Evolutionary conservation across 2,888 invertebrate species (phyloP), one percentile per base, ranked within the genome.

Genomic region (Gymnosoma rotundatum): DNA sequence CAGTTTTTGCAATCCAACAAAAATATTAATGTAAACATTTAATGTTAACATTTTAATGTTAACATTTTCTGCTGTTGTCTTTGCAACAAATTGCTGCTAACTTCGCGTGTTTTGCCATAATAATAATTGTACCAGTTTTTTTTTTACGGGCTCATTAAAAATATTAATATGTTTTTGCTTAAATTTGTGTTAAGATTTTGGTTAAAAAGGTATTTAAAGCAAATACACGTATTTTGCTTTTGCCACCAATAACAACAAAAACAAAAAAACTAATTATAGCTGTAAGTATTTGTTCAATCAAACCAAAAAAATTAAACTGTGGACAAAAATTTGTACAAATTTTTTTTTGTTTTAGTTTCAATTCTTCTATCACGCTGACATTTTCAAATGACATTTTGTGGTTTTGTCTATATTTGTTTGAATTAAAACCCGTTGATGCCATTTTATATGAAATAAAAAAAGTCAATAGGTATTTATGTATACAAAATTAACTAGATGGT

Each of bases 351-450:
- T 79, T 79, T 79, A 73, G 73, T 73, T 79, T 79, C 60, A 80
- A 80, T 80, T 73, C 67, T 67, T 66, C 25, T 25, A 25, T 52
- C 79, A 73, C 79, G 45, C 16, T 56, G 50, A 61, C 61, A 78
- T 56, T 72, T 78, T 63, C n/a, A 64, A 83, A 83, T 75, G 73
- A 78, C 83, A 75, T 69, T 16, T 74, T 79, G 83, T 83, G 79
- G 83, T 83, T 83, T 78, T 79, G 48, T 48, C 83, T 74, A 79
- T 72, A 83, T 79, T 60, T 48, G 69, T 14, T 48, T 56, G 50
- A 75, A 52, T 81, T 81, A 48, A 42, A 73, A 48, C 48, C 56
- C 61, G 70, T 56, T 69, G 64, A 70, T 60, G 78, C 56, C 78
- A 74, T 21, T 64, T 66, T 54, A 32, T 60, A 20, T 60, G 6